Evolutionary conservation across 2,888 invertebrate genomes (phyloP).

Genomic region (Villa cingulata): DNA sequence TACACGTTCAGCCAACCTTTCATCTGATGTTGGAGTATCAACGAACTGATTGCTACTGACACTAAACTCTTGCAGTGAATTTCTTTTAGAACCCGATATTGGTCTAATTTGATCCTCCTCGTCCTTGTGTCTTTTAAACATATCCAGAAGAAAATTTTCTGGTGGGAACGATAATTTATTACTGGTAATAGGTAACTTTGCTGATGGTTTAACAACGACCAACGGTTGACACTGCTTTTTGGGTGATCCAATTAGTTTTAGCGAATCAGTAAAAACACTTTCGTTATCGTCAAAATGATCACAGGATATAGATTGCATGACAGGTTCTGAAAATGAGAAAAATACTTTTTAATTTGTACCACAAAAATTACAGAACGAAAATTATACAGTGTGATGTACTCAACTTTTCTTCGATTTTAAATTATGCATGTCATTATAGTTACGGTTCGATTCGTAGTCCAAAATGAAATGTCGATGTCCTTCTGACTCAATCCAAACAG

Average conservation of each 20-base stretch:
- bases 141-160: too few species aligned
- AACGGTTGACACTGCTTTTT: neutral
- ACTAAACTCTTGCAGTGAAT: too few species aligned
- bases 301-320: neutral
- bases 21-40: slow-evolving; percentile 20
- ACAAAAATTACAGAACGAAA: too few species aligned
- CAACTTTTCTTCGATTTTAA: neutral
- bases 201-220: too few species aligned
- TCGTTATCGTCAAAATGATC: neutral
- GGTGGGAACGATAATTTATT: too few species aligned
- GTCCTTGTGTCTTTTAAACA: too few species aligned
- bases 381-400: too few species aligned
- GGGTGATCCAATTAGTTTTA: neutral
- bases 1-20: slow-evolving; percentile 53
- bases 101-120: too few species aligned
- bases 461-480: slow-evolving; percentile 26
- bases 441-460: slow-evolving; percentile 14
- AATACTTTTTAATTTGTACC: neutral
- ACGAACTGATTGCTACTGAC: too few species aligned
- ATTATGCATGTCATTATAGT: neutral
- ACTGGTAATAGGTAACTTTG: too few species aligned
- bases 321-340: neutral
- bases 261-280: neutral
- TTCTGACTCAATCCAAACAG: slow-evolving; percentile 54
- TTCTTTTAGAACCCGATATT: too few species aligned